Evolutionary conservation across 2,888 invertebrate genomes (phyloP).

Genomic region (Reticulitermes lucifugus): DNA sequence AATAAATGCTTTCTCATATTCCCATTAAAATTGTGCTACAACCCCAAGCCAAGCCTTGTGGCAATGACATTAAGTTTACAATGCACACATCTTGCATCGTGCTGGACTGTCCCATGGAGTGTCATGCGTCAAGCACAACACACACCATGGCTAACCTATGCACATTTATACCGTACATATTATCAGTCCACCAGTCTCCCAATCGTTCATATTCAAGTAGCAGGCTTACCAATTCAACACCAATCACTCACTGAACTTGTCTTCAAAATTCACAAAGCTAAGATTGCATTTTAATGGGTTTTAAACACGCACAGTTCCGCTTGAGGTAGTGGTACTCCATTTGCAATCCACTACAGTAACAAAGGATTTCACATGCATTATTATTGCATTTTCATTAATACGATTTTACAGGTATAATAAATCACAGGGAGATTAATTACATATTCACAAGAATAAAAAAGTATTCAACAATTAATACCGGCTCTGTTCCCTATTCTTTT

Average conservation of each 20-base stretch:
- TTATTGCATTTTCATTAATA: constrained; percentile 47
- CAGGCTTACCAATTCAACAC: background rate
- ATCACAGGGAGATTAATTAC: constrained; percentile 53
- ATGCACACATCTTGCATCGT: background rate
- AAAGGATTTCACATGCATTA: constrained; percentile 47
- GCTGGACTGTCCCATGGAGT: background rate
- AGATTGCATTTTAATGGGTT: constrained; percentile 1
- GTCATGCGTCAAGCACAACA: background rate
- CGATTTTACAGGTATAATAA: constrained; percentile 51
- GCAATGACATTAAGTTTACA: background rate
- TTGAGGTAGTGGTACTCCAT: constrained; percentile 32
- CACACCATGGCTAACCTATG: background rate
- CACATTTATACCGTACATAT: background rate
- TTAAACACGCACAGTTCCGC: constrained; percentile 7
- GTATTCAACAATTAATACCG: constrained; percentile 49
- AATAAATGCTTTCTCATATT: constrained; percentile 33
- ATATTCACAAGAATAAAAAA: constrained; percentile 52
- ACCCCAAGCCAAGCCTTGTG: constrained; percentile 14
- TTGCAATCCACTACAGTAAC: constrained; percentile 43
- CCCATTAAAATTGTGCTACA: constrained; percentile 25
- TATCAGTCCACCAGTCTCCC: background rate
- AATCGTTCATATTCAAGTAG: background rate
- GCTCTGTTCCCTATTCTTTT: constrained; percentile 44
- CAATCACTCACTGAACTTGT: constrained; percentile 16
- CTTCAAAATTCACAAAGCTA: constrained; percentile 8